phyloP scores from a whole-genome alignment of 2,113 vertebrate genomes.

The Benthochromis sp. region DNA sequence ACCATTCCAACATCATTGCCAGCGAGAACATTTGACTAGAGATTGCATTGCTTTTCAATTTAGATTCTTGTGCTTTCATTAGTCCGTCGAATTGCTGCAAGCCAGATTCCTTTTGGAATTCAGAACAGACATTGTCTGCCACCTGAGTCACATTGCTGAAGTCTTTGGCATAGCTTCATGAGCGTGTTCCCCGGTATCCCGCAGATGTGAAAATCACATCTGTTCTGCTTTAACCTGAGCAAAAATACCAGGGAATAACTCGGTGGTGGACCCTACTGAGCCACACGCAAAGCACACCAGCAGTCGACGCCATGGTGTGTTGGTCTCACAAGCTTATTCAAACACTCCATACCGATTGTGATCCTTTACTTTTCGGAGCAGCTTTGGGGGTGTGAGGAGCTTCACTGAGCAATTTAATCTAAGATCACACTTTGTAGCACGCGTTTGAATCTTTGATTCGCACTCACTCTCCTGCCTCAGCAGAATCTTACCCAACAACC shows the following conservation, averaged over 20 bases:
- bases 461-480: neutral
- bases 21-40: neutral
- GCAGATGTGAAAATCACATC: constrained; percentile 28
- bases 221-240: neutral
- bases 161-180: neutral
- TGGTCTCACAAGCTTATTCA: neutral
- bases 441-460: neutral
- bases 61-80: constrained; percentile 1
- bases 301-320: neutral
- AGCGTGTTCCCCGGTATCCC: neutral
- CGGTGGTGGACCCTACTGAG: neutral
- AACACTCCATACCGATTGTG: neutral
- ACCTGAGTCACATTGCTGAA: constrained; percentile 32
- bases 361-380: neutral
- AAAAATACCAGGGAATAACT: neutral
- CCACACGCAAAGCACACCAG: neutral
- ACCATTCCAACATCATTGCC: neutral
- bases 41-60: neutral
- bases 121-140: neutral
- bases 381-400: neutral
- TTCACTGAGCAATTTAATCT: neutral
- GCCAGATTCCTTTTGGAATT: constrained; percentile 25
- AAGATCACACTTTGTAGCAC: neutral
- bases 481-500: neutral
- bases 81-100: constrained; percentile 27